A percentile compares a stretch with the other conserved stretches of the same genome.
phyloP scores from a whole-genome alignment of 2,797 vertebrate species.

The Siniperca undulata region DNA sequence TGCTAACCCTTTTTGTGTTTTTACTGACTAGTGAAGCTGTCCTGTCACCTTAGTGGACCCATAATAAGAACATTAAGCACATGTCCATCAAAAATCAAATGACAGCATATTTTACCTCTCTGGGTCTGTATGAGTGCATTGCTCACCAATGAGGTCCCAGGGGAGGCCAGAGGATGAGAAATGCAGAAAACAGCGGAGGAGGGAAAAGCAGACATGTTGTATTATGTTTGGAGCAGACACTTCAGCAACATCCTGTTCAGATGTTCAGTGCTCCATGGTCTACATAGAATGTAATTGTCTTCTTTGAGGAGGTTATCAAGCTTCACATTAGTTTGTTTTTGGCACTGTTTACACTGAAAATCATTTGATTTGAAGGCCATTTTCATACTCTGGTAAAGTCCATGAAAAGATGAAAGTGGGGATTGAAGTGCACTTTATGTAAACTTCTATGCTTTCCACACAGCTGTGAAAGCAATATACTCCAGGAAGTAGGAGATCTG shows the following conservation, averaged over 20 bases:
- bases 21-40: conserved; percentile 21
- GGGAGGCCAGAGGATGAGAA: conserved; percentile 35
- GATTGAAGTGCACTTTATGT: conserved; percentile 3
- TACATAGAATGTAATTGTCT: not conserved
- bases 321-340: not conserved
- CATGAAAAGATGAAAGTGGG: conserved; percentile 11
- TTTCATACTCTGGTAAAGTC: conserved; percentile 2
- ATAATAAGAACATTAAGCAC: conserved; percentile 61
- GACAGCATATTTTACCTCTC: conserved; percentile 42
- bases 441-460: not conserved
- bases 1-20: conserved; percentile 17
- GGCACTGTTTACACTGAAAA: not conserved
- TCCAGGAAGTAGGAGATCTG: not conserved
- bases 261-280: conserved; percentile 9
- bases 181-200: conserved; percentile 25
- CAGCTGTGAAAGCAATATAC: not conserved
- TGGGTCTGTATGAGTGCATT: conserved; percentile 37
- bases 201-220: conserved; percentile 27
- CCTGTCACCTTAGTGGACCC: conserved; percentile 46
- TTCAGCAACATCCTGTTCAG: conserved; percentile 23
- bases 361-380: not conserved
- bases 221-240: conserved; percentile 36
- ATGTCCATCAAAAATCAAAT: conserved; percentile 56
- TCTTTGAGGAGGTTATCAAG: not conserved
- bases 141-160: conserved; percentile 61